A percentile compares a stretch with the other conserved stretches of the same genome.
Conservation (phyloP, 2,113 vertebrate genomes). For the Pangasianodon gigas region DNA sequence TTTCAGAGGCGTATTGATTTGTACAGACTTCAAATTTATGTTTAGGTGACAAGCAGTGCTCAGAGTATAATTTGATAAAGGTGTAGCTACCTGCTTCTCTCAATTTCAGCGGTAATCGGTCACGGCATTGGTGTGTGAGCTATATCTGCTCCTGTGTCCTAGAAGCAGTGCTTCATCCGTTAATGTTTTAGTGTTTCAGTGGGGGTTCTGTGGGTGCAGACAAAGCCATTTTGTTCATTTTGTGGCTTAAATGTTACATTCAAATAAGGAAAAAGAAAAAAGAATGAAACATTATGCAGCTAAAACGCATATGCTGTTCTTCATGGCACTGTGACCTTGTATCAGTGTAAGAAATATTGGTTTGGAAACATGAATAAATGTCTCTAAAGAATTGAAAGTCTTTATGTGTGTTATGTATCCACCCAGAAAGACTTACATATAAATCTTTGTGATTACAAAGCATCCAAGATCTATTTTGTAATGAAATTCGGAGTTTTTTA, state of each 20-base stretch:
- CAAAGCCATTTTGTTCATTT: not conserved
- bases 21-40: not conserved
- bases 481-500: not conserved
- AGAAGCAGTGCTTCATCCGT: not conserved
- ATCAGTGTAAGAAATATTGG: not conserved
- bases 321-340: conserved; percentile 8
- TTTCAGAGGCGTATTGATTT: not conserved
- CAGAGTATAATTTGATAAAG: not conserved
- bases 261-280: not conserved
- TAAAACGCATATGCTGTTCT: not conserved
- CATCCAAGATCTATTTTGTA: not conserved
- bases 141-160: not conserved
- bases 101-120: not conserved
- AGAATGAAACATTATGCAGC: not conserved
- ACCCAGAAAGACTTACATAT: not conserved
- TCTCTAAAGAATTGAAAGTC: not conserved
- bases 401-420: not conserved
- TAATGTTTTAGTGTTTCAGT: not conserved
- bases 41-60: not conserved
- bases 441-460: not conserved
- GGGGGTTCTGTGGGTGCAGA: not conserved
- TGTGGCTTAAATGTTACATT: not conserved
- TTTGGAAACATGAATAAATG: conserved; percentile 42
- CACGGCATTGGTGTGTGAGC: not conserved
- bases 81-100: conserved; percentile 4